Evolutionary conservation across 2,888 invertebrate species (phyloP), one percentile per base, ranked within the genome.

Genomic region (Acheta domesticus): DNA sequence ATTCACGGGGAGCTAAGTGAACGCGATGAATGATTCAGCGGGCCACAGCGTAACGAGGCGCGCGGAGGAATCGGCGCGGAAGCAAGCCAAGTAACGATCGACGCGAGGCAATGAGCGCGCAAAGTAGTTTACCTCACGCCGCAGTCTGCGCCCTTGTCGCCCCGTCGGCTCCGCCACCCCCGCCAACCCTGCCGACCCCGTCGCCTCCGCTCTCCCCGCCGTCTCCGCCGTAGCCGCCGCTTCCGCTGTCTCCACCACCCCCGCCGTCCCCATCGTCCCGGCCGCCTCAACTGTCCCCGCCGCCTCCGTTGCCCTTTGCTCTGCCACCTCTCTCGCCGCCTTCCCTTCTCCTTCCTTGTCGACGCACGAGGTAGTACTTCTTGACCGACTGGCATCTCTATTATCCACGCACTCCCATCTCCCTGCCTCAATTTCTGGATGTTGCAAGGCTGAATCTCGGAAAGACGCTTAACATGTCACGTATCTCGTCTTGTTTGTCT

Each of bases 1-100:
- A 62, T 62, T 36, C 62, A 62, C 62, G 14, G 62, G 62, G n/a
- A 62, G 16, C n/a, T 62, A 62, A 62, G 62, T 62, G 62, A 62
- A 62, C 62, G n/a, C 62, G 62, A 62, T 62, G 62, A 62, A 62
- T 62, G 62, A 62, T 62, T 62, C 62, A 62, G n/a, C 62, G 62
- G 36, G n/a, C 62, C 62, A 19, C 62, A 62, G 16, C 62, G 62
- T 14, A 62, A 62, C 62, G 62, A 62, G 62, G 62, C 62, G 14
- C n/a, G 62, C 16, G 14, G 62, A 62, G n/a, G 62, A 62, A 62
- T 19, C 62, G 12, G 62, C n/a, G 62, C 62, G 62, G 14, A 62
- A 62, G 62, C 62, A 62, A 19, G 16, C 62, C 36, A 14, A 62
- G 62, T 62, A 62, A 62, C 62, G 62, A 62, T 62, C 62, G 62